These are phyloP conservation scores for Erpobdella octoculata DNA, from an alignment of 2,888 invertebrate genomes.

Conservation along the genomic window DNA sequence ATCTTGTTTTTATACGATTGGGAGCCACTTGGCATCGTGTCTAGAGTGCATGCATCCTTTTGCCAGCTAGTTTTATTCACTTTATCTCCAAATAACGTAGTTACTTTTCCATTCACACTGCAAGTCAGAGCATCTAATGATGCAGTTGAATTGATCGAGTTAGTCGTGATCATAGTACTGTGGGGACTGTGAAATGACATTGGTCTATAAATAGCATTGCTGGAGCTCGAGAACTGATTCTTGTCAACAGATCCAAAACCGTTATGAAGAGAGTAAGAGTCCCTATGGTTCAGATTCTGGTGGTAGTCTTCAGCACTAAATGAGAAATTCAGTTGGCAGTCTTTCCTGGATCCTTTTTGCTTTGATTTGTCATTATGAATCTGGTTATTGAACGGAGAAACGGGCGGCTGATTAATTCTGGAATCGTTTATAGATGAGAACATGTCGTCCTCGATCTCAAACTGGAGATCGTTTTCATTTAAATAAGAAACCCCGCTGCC, in stretches of 20 bases:
- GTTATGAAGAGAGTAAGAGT: neutral
- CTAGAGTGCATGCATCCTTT: too few species aligned
- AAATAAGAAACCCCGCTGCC: neutral
- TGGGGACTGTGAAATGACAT: neutral
- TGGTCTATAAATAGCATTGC: neutral
- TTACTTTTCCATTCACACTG: too few species aligned
- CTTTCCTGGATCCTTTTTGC: neutral
- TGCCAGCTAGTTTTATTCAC: too few species aligned
- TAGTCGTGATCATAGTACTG: too few species aligned
- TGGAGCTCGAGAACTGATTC: neutral
- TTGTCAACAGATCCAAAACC: neutral
- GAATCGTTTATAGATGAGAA: neutral
- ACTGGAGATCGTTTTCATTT: conserved; percentile 4
- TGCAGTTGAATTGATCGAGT: too few species aligned
- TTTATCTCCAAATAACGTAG: too few species aligned
- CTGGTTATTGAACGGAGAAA: neutral
- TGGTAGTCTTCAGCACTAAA: neutral
- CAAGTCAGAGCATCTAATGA: too few species aligned
- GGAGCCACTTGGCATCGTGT: too few species aligned
- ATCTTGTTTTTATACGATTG: too few species aligned
- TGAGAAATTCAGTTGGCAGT: neutral
- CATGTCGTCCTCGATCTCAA: conserved; percentile 15
- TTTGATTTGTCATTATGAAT: neutral
- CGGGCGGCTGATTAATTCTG: neutral
- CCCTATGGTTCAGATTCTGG: neutral